phyloP scores from a whole-genome alignment of 2,888 invertebrate species.

The Epistrophe eligans region DNA sequence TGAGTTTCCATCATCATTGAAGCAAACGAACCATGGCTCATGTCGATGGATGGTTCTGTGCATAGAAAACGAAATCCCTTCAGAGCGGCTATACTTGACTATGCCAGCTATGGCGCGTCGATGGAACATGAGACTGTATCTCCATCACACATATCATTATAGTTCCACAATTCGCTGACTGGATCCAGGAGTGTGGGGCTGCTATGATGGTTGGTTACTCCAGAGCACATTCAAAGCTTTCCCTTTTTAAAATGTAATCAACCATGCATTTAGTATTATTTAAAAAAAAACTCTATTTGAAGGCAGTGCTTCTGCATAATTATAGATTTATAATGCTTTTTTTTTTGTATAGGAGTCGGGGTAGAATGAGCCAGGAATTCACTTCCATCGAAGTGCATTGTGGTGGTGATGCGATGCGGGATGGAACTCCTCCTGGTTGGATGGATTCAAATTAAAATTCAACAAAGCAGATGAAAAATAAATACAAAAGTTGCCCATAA shows the following conservation, averaged over 20 bases:
- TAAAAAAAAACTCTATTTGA: constrained; percentile 58
- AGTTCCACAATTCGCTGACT: constrained; percentile 28
- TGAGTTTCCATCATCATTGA: constrained; percentile 30
- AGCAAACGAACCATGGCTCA: constrained; percentile 63
- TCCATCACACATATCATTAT: constrained; percentile 22
- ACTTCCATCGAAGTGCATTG: constrained; percentile 52
- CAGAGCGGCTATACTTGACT: neutral
- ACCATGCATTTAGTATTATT: constrained; percentile 75
- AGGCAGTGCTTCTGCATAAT: constrained; percentile 69
- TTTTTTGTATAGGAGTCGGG: constrained; percentile 32
- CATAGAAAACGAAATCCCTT: constrained; percentile 71
- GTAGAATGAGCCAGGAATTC: constrained; percentile 43
- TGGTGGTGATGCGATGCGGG: constrained; percentile 33
- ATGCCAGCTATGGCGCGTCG: constrained; percentile 21
- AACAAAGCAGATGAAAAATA: constrained; percentile 75
- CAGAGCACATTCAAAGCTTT: constrained; percentile 57
- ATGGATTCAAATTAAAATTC: constrained; percentile 75
- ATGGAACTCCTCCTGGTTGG: constrained; percentile 62
- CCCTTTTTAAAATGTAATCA: constrained; percentile 74
- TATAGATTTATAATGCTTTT: constrained; percentile 73
- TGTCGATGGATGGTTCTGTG: constrained; percentile 33
- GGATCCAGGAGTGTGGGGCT: neutral
- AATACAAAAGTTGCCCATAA: constrained; percentile 74
- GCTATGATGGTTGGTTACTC: constrained; percentile 49
- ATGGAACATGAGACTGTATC: constrained; percentile 36